Base-by-base conservation (phyloP, 1,140 invertebrate species). In the Pogonomyrmex barbatus region DNA sequence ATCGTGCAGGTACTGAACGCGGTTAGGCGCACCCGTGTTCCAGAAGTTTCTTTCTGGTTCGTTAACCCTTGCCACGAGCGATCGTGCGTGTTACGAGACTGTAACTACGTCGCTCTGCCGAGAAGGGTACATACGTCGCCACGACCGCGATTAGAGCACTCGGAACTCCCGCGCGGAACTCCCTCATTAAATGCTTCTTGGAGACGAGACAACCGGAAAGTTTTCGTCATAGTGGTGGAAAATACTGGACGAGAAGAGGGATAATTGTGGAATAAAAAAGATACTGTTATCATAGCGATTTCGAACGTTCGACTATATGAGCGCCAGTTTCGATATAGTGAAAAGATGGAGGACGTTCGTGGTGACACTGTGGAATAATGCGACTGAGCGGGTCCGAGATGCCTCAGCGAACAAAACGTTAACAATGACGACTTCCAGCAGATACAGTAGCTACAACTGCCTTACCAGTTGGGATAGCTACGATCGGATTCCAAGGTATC, bases 401-500 rank as follows among this genome's bases (percentile, higher is more conserved):
- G 88, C 63, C 82, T 50, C 78, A 75, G 52, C 78, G 47, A 84
- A 42, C 24, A 87, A 88, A 58, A 83, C 87, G 91, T 47, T 95
- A 94, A 95, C 94, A 86, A 97, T 97, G 97, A 96, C 96, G 92
- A 95, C 96, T 90, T 96, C 97, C 84, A 97, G 96, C 95, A 96
- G 97, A 94, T 98, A 98, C 95, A 97, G 96, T 95, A 98, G 97
- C 71, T 98, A 98, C 95, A 98, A 98, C 95, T 98, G 97, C 95
- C 96, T 98, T 90, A 97, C 97, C 56, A 97, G 97, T 94, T 98
- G 97, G 97, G 97, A 98, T 95, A 98, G 97, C 95, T 98, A 98
- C 94, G 97, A 98, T 95, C 96, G 96, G 91, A 98, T 98, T 95
- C 97, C 97, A 90, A 98, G 97, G 97, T 98, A 97, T 30, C 58